These are phyloP conservation scores for Crossocerus cetratus DNA, from an alignment of 2,888 invertebrate genomes.

Conservation along the genomic window DNA sequence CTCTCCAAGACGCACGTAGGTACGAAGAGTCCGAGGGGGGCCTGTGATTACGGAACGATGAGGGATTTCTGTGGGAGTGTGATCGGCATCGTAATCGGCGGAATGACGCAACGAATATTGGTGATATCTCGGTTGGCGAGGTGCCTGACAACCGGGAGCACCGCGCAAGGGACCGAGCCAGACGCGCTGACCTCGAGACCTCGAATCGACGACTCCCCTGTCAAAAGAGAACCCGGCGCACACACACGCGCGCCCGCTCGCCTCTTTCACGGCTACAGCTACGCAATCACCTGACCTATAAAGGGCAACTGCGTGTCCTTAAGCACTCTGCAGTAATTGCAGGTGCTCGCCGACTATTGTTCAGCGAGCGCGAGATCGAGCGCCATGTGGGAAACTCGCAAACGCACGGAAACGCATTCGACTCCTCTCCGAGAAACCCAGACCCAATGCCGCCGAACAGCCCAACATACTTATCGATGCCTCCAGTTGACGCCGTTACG, in stretches of 20 bases:
- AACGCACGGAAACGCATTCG: not conserved
- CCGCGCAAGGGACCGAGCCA: slow-evolving; percentile 27
- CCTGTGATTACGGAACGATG: too few species aligned
- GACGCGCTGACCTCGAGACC: slow-evolving; percentile 54
- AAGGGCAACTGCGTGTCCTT: slow-evolving; percentile 35
- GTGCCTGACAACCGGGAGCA: slow-evolving; percentile 18
- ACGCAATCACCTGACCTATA: slow-evolving; percentile 51
- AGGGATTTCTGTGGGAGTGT: not conserved
- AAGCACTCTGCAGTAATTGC: not conserved
- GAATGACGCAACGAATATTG: slow-evolving; percentile 46
- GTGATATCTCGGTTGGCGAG: slow-evolving; percentile 42
- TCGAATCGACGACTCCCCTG: slow-evolving; percentile 41
- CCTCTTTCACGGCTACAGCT: slow-evolving; percentile 15
- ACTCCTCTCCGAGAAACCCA: too few species aligned
- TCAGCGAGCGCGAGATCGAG: too few species aligned
- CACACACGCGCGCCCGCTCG: slow-evolving; percentile 8
- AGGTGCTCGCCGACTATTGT: slow-evolving; percentile 8
- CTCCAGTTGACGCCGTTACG: too few species aligned
- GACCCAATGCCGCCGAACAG: too few species aligned
- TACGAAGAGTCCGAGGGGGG: too few species aligned
- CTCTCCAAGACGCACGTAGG: too few species aligned
- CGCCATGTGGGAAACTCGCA: not conserved
- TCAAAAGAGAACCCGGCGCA: slow-evolving; percentile 46
- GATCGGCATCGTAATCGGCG: slow-evolving; percentile 10
- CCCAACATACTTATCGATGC: too few species aligned